Percentiles rank a stretch among this genome's conserved stretches.
phyloP scores from a whole-genome alignment of 2,888 invertebrate genomes.

The Xanthia icteritia region DNA sequence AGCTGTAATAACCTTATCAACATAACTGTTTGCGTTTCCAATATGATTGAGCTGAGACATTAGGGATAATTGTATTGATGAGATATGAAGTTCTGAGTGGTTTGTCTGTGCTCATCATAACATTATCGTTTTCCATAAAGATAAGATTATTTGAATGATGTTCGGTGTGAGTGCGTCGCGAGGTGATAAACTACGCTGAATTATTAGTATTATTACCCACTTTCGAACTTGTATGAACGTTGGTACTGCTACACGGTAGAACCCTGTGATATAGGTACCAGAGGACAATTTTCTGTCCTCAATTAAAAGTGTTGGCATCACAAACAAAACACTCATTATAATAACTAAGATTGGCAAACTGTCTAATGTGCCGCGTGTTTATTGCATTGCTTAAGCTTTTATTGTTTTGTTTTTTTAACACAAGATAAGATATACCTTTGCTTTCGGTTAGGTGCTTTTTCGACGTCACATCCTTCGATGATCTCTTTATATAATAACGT shows the following conservation, averaged over 20 bases:
- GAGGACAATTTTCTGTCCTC: conserved; percentile 46
- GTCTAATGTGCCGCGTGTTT: conserved; percentile 59
- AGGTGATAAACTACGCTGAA: conserved; percentile 4
- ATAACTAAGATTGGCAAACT: conserved; percentile 60
- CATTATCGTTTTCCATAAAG: conserved; percentile 47
- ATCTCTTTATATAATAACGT: not conserved
- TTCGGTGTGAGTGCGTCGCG: conserved; percentile 22
- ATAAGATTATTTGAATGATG: conserved; percentile 52
- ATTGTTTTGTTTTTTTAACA: conserved; percentile 54
- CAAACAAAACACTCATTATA: conserved; percentile 53
- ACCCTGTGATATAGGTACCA: conserved; percentile 13
- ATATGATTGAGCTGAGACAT: conserved; percentile 33
- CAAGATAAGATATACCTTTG: conserved; percentile 41
- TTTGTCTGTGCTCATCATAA: conserved; percentile 40
- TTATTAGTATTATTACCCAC: not conserved
- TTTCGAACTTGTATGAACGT: not conserved
- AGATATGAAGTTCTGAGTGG: conserved; percentile 43
- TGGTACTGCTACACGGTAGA: conserved; percentile 19
- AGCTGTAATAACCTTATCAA: conserved; percentile 53
- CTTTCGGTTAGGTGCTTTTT: conserved; percentile 22
- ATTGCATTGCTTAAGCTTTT: conserved; percentile 46
- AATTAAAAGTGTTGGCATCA: conserved; percentile 64
- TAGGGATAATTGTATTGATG: conserved; percentile 45
- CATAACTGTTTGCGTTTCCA: conserved; percentile 28
- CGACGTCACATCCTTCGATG: not conserved